Percentiles rank a stretch among this genome's conserved stretches.
Evolutionary conservation across 2,113 vertebrate species (phyloP).

Genomic region (Manacus vitellinus): DNA sequence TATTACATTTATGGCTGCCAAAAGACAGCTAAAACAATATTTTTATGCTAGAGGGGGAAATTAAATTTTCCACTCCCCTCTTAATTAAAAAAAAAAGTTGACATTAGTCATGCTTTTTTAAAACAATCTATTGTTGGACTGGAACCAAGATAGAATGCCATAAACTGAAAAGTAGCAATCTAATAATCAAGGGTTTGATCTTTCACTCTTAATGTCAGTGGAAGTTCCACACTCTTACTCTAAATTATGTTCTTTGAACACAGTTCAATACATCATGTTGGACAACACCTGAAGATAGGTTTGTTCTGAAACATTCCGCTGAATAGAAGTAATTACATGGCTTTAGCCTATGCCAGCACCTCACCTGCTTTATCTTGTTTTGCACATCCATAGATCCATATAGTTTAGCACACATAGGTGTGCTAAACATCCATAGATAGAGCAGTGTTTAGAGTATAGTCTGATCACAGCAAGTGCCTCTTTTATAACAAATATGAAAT

Average conservation of each 20-base stretch:
- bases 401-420: not conserved
- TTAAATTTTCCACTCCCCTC: not conserved
- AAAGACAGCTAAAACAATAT: not conserved
- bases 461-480: not conserved
- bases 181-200: not conserved
- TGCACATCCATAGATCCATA: not conserved
- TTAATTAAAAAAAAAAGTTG: not conserved
- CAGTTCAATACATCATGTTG: not conserved
- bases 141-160: not conserved
- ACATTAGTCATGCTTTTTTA: not conserved
- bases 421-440: not conserved
- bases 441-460: not conserved
- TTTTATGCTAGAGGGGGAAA: not conserved
- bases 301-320: not conserved
- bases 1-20: not conserved
- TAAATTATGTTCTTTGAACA: not conserved
- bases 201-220: not conserved
- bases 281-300: not conserved
- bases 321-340: not conserved
- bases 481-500: not conserved
- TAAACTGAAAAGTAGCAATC: not conserved
- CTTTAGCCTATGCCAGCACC: fast-evolving
- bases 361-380: not conserved
- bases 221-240: not conserved
- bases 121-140: not conserved